Conservation (phyloP, 2,113 vertebrate species). For the Pipra filicauda region DNA sequence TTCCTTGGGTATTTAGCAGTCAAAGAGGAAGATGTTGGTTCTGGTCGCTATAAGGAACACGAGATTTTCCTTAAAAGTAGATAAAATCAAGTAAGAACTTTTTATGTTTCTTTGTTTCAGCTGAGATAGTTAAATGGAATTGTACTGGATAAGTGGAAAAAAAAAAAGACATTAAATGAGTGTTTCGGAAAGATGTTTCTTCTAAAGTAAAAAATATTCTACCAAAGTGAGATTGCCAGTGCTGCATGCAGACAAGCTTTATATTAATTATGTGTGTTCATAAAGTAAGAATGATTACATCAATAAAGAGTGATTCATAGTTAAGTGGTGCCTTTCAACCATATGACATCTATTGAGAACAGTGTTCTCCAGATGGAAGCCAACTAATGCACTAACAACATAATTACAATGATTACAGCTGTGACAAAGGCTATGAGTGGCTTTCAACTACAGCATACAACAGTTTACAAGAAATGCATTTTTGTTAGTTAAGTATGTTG, state of each 20-base stretch:
- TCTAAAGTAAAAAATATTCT: neutral
- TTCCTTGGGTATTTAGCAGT: neutral
- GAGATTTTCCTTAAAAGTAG: neutral
- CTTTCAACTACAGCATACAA: neutral
- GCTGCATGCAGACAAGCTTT: constrained; percentile 22
- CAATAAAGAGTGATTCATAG: constrained; percentile 64
- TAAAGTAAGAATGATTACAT: constrained; percentile 63
- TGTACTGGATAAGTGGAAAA: neutral
- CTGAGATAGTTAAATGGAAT: neutral
- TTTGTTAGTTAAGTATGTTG: constrained; percentile 7
- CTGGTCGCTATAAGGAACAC: neutral
- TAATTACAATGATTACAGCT: constrained; percentile 49
- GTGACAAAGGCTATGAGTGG: constrained; percentile 8
- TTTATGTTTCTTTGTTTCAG: neutral
- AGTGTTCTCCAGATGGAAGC: constrained; percentile 46
- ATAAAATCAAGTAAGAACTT: neutral
- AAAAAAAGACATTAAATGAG: neutral
- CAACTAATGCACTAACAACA: constrained; percentile 48
- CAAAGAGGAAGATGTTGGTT: neutral
- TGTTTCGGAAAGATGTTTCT: neutral
- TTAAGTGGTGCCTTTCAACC: constrained; percentile 61
- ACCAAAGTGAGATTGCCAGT: neutral
- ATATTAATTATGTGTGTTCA: constrained; percentile 63
- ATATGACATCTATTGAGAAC: constrained; percentile 35
- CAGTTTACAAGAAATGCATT: neutral